Evolutionary conservation across 2,888 invertebrate genomes (phyloP), one percentile per base, ranked within the genome.

Genomic region (Biston betularia): DNA sequence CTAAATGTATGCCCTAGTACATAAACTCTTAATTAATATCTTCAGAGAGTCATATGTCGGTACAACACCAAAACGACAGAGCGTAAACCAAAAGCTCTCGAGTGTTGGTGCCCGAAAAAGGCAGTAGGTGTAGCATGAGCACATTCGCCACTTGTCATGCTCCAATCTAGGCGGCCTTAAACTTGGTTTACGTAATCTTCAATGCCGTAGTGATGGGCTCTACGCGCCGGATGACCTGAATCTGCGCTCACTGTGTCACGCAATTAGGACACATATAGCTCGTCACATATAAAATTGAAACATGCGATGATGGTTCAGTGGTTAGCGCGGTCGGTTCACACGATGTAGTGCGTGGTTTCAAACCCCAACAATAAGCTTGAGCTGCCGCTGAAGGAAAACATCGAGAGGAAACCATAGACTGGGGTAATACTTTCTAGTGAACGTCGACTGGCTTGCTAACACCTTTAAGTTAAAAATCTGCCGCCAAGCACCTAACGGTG

Each of bases 181-280:
- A 90, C 90, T 89, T 89, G 88, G 78, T 69, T 88, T 86, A 89
- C 86, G 87, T 88, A 86, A 89, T 75, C 76, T 70, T 70, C 82
- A 80, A 81, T 81, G 80, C 74, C 77, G 75, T 67, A 70, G 72
- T 68, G 73, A 70, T 70, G 69, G 55, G 64, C 50, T 35, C 64
- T 60, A 42, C 48, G 44, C 64, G 38, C 54, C 65, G 42, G 15
- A 12, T 73, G 74, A 66, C 72, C 72, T 44, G 69, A 65, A 64
- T 72, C 44, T 12, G n/a, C 45, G 62, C 34, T 54, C 54, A 57
- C 42, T 63, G 45, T 63, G 59, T 56, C 67, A 60, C 44, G 9
- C 9, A 63, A 59, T 62, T 63, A 40, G 62, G 62, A 59, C 63
- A 45, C 52, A 48, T 12, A 52, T 33, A 38, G 45, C 54, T 52